Percentiles rank a stretch among this genome's conserved stretches.
Evolutionary conservation across 2,113 vertebrate species (phyloP).

Genomic region (Dromas ardeola): DNA sequence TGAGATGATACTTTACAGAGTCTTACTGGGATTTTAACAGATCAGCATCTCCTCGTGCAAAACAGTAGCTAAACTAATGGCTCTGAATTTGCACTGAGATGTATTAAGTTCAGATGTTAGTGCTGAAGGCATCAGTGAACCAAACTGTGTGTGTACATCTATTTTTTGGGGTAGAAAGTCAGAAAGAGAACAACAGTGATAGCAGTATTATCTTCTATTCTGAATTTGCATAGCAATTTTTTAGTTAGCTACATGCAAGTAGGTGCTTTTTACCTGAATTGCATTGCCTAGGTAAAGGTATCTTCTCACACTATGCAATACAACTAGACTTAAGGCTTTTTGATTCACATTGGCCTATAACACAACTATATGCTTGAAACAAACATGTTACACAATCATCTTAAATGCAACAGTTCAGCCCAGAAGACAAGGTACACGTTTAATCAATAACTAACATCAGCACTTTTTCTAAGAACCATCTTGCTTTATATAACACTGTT

Average conservation of each 20-base stretch:
- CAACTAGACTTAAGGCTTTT: neutral
- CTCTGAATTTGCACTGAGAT: neutral
- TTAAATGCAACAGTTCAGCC: neutral
- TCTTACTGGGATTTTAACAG: neutral
- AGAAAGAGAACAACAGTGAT: neutral
- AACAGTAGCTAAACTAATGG: neutral
- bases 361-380: neutral
- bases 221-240: neutral
- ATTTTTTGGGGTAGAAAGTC: neutral
- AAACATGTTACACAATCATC: neutral
- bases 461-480: neutral
- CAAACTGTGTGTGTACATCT: neutral
- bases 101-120: neutral
- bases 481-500: neutral
- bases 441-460: conserved; percentile 45
- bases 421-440: conserved; percentile 10
- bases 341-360: neutral
- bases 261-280: neutral
- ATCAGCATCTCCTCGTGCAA: neutral
- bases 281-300: neutral
- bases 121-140: neutral
- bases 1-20: neutral
- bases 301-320: neutral
- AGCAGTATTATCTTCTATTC: neutral
- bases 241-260: neutral